A percentile compares a stretch with the other conserved stretches of the same genome.
Conservation (phyloP, 2,797 vertebrate species). For the Pangasius macronema region DNA sequence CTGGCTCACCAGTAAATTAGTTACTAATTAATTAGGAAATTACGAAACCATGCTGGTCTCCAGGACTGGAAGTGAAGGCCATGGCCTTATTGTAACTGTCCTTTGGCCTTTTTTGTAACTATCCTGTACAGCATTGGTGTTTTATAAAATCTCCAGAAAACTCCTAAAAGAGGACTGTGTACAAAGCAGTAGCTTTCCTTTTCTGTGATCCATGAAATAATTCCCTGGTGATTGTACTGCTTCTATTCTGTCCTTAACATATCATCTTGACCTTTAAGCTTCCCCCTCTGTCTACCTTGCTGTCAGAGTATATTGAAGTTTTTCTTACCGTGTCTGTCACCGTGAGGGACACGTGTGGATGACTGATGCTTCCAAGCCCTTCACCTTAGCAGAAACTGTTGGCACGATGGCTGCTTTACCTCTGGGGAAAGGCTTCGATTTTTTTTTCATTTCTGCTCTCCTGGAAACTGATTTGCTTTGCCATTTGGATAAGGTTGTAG, state of each 20-base stretch:
- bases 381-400: constrained; percentile 61
- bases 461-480: constrained; percentile 68
- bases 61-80: not conserved
- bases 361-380: constrained; percentile 75
- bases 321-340: constrained; percentile 83
- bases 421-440: constrained; percentile 63
- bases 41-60: not conserved
- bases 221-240: constrained; percentile 71
- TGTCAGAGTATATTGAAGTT: constrained; percentile 79
- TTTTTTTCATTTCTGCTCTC: constrained; percentile 67
- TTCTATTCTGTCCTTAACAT: constrained; percentile 76
- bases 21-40: not conserved
- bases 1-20: not conserved
- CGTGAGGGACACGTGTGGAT: constrained; percentile 72
- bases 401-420: constrained; percentile 55
- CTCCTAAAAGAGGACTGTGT: not conserved
- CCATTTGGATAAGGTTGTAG: constrained; percentile 70
- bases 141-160: not conserved
- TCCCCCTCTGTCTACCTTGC: constrained; percentile 64
- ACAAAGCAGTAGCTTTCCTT: constrained; percentile 35
- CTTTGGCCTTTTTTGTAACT: constrained; percentile 3
- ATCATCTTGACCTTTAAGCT: constrained; percentile 82
- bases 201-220: constrained; percentile 72
- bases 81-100: not conserved
- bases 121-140: not conserved